Base-by-base conservation (phyloP, 2,113 vertebrate species). In the Rhinoptilus africanus region DNA sequence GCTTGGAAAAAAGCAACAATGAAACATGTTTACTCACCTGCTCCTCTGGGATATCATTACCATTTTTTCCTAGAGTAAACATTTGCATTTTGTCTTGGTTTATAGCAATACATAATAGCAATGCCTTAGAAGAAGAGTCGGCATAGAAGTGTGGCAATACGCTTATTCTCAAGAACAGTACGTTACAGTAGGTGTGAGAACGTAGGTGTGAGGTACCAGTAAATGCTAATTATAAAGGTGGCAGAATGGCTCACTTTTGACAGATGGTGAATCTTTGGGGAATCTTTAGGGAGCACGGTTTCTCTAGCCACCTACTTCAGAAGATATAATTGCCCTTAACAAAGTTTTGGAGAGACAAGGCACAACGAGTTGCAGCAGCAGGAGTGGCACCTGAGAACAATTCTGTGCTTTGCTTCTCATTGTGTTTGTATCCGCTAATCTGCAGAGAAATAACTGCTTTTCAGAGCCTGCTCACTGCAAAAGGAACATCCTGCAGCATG, bases 151-250 rank as follows among this genome's bases (percentile, higher is more conserved):
- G 18, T 62, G 63, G 92, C 85, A 77, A 82, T 88, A 88, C 13
- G 2, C 37, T 85, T 96, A 34, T 93, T 97, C 95, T 92, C 76
- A 47, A 94, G 92, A 97, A 96, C 21, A 27, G 82, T 95, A 92
- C 97, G 96, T 96, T 96, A 89, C 72, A 96, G 98, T 93, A 98
- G 95, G 97, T 97, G 97, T 97, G 94, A 98, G 92, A 97, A 97
- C 73, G 93, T 97, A 97, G 97, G 97, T 97, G 97, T 98, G 97
- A 98, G 96, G 94, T 98, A 97, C 93, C 93, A 56, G 88, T 91
- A 91, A 95, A 96, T 97, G 97, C 96, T 98, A 98, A 97, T 98
- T 98, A 98, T 96, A 96, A 98, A 98, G 96, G 97, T 97, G 97
- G 96, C 93, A 98, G 97, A 97, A 96, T 89, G 95, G 97, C 94